These are phyloP conservation scores for Aramus guarauna DNA, from an alignment of 2,113 vertebrate genomes.

Conservation along the genomic window DNA sequence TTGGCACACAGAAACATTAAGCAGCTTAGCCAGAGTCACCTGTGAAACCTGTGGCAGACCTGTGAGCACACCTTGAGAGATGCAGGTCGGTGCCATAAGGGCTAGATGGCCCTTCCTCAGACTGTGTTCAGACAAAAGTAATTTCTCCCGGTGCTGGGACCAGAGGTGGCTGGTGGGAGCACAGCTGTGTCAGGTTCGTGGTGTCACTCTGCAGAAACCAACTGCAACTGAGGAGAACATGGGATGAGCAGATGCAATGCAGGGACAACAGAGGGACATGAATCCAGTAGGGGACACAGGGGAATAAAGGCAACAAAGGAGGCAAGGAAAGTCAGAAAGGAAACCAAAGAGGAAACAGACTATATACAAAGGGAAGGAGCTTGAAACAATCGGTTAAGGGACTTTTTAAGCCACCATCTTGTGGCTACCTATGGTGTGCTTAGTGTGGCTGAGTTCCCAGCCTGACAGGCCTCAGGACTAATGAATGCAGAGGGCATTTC, in stretches of 20 bases:
- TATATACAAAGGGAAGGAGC: neutral
- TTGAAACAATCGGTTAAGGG: neutral
- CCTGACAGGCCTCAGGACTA: neutral
- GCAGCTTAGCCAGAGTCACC: neutral
- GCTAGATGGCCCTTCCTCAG: neutral
- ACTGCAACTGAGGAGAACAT: neutral
- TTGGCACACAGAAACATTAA: neutral
- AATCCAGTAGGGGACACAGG: neutral
- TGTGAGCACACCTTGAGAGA: neutral
- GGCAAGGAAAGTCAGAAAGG: neutral
- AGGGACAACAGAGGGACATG: neutral
- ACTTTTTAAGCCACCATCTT: neutral
- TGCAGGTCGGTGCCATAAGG: neutral
- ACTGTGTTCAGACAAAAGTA: rapidly evolving
- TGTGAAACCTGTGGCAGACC: neutral
- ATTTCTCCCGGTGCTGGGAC: neutral
- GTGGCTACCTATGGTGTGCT: neutral
- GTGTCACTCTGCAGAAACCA: neutral
- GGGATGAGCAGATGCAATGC: neutral
- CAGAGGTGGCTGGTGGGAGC: neutral
- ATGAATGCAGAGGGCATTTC: neutral
- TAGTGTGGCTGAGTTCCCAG: neutral
- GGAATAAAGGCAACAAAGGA: neutral
- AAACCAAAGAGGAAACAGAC: neutral
- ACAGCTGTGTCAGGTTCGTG: neutral